Base-by-base conservation (phyloP, 2,888 invertebrate species). In the Acleris emargana region DNA sequence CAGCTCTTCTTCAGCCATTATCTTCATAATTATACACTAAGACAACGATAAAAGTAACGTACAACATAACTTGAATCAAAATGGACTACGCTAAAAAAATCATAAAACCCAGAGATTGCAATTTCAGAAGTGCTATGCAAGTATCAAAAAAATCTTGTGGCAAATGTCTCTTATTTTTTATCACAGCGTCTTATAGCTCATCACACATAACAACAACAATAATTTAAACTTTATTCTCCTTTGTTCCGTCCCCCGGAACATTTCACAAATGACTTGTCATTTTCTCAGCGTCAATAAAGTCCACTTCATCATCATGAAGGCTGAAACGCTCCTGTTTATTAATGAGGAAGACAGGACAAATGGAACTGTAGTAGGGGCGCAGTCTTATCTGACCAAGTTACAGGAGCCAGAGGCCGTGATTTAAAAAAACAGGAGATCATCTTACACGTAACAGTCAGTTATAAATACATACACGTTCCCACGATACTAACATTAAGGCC, bases 241-340 rank as follows among this genome's bases (percentile, higher is more conserved):
- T 50, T 25, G 42, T 55, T 55, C 11, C 38, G 42, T 51, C 13
- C 28, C 53, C 20, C 45, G 32, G 53, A 49, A 58, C 64, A 49
- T 64, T 64, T 64, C 32, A 49, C 16, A 52, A 32, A 58, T 54
- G 64, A 64, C 64, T 64, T 54, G 64, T 64, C 53, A 62, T 59
- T 53, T 64, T 54, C 53, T 54, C 49, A 22, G 58, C 42, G 49
- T 58, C 64, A 18, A 59, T 58, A 64, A 64, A 64, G 49, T 59
- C 53, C 25, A 59, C 64, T 64, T 59, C 58, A 50, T 64, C 58
- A 64, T 52, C 58, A 52, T 25, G 42, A 54, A 58, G 53, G 38
- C 53, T 64, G 52, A 59, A 53, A 59, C 49, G 53, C 28, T 43
- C 47, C 43, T 49, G 25, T 47, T 58, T 64, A 54, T 64, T 58